Evolutionary conservation across 2,888 invertebrate genomes (phyloP), one percentile per base, ranked within the genome.

Genomic region (Apamea crenata): DNA sequence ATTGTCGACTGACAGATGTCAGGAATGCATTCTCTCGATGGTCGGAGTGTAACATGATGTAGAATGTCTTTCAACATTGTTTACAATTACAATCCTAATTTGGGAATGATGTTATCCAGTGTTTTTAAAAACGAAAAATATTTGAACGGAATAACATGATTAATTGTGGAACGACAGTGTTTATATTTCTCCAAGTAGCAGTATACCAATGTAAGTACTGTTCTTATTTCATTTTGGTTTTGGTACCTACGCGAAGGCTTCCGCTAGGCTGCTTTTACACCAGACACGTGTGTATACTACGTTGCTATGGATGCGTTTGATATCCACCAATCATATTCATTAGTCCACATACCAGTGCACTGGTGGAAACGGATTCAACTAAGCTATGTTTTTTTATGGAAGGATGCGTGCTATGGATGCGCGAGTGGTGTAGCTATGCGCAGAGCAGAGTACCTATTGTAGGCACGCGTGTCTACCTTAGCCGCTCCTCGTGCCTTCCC

Each of bases 161-260:
- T 53, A 14, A 25, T 1, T 61, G 25, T 53, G 25, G 16, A 36
- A 77, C 16, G 1, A 36, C 0, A 44, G 29, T 44, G n/a, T 29
- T 77, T 3, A 53, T 76, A 61, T 36, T 56, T 50, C 25, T 78
- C 3, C 66, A 50, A 50, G 25, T 40, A 29, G 32, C 53, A 29
- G 18, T 74, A 40, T 50, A 21, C 29, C 1, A 63, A 12, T 16
- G 80, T 79, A 63, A 80, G 78, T 79, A 32, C 32, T 73, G 1
- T 8, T 18, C 6, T 40, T 32, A 40, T n/a, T 29, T 25, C 5
- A 63, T 36, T 47, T 74, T 47, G 4, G 21, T 5, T 61, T 40
- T 18, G 4, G 16, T 56, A 59, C 25, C 25, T 25, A 25, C 16
- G 36, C 3, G 16, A 14, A 25, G 1, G 7, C 25, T 32, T 21